Base-by-base conservation (phyloP, 2,888 invertebrate genomes). In the Endomychus coccineus region DNA sequence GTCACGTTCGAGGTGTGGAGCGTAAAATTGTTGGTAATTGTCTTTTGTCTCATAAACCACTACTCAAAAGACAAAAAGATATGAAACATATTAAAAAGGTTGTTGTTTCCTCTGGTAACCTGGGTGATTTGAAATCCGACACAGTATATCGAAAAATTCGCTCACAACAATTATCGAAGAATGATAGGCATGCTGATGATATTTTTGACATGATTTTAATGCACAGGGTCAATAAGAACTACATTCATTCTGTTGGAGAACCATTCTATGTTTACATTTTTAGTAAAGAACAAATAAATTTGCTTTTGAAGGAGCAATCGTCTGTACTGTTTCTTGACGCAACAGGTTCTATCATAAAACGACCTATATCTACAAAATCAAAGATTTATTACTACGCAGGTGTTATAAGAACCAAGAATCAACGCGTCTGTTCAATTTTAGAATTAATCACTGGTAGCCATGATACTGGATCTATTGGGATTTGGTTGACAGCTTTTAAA, bases 141-240 rank as follows among this genome's bases (percentile, higher is more conserved):
- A 14, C 13, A 5, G 28, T 28, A 4, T 28, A 15, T 28, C 4
- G 28, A 28, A 28, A 28, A 28, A 28, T 28, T 13, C 28, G 28
- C 7, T 16, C 14, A 14, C 4, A 14, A 3, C 14, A 14, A 9
- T 28, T 28, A n/a, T 4, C 28, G 3, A 16, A 28, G 15, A 28
- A 28, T 7, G 28, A 28, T n/a, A 14, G 28, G n/a, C 13, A 28
- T 14, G 2, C 12, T 5, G 28, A 28, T n/a, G 28, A 28, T 28
- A 9, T 28, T 6, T 4, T 28, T 3, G 28, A 28, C 15, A 5
- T 28, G 9, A 16, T 28, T 28, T 28, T 28, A 9, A 28, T 28
- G 28, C 2, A 28, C 4, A 28, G 28, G 9, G 9, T 3, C 12
- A 28, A 28, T 28, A 14, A 4, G 15, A 14, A 3, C 14, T 28